These are phyloP conservation scores for Stichopus horrens DNA, from an alignment of 53 echinoderm and acorn worm genomes.

Conservation along the genomic window DNA sequence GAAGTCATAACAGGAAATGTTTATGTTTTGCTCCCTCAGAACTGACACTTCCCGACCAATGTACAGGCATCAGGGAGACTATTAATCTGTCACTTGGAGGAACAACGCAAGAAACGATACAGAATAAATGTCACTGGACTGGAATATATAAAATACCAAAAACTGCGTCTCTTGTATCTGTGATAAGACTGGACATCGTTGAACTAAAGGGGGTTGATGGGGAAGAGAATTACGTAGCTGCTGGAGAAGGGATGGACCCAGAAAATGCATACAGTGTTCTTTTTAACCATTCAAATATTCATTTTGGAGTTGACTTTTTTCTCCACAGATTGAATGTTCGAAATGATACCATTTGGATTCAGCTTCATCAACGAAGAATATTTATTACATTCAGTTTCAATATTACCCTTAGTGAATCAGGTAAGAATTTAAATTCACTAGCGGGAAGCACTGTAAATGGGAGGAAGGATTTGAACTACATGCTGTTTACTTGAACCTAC, in stretches of 20 bases:
- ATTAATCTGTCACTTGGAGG: not conserved
- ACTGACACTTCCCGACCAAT: not conserved
- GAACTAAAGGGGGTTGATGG: constrained; percentile 19
- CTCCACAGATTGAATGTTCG: constrained; percentile 12
- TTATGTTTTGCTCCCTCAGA: not conserved
- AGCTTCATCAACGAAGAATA: constrained; percentile 9
- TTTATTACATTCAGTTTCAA: not conserved
- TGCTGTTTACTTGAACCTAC: too few species aligned
- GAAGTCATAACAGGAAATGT: too few species aligned
- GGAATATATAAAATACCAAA: not conserved
- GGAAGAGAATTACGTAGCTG: not conserved
- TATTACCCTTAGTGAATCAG: not conserved
- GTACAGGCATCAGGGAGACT: not conserved
- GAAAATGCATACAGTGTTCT: constrained; percentile 1
- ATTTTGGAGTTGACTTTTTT: not conserved
- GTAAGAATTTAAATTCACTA: not conserved
- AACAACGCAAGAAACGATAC: not conserved
- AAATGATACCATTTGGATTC: constrained; percentile 14
- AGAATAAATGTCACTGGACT: not conserved
- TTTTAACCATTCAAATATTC: constrained; percentile 34
- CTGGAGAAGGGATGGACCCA: constrained; percentile 15
- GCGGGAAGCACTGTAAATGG: too few species aligned
- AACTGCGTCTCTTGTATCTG: not conserved
- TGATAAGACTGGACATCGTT: not conserved
- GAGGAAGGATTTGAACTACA: too few species aligned